These are phyloP conservation scores for Nudaria mundana DNA, from an alignment of 2,888 invertebrate genomes.

Conservation along the genomic window DNA sequence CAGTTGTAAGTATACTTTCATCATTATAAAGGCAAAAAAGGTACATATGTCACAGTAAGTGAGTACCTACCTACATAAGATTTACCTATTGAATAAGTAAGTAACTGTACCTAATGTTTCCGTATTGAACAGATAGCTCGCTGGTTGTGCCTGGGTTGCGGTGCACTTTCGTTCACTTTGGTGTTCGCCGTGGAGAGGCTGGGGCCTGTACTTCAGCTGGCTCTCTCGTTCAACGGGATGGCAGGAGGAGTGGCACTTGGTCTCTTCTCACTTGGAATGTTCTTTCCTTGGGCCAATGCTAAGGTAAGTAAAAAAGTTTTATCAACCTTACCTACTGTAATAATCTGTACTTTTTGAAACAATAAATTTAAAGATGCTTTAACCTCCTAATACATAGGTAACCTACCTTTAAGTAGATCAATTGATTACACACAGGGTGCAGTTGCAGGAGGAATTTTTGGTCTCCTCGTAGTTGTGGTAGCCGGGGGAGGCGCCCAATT, in stretches of 20 bases:
- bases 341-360: too few relatives aligned
- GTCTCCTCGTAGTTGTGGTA: slow-evolving; percentile 81
- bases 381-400: too few relatives aligned
- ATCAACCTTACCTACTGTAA: too few relatives aligned
- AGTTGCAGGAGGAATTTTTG: slow-evolving; percentile 82
- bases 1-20: slow-evolving; percentile 79
- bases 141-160: slow-evolving; percentile 86
- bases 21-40: neutral
- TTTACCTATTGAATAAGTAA: too few relatives aligned
- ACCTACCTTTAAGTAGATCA: too few relatives aligned
- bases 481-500: slow-evolving; percentile 86
- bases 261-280: slow-evolving; percentile 93
- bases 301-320: too few relatives aligned
- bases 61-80: too few relatives aligned
- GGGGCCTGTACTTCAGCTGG: slow-evolving; percentile 94
- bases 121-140: slow-evolving; percentile 74
- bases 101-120: too few relatives aligned
- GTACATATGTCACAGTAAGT: too few relatives aligned
- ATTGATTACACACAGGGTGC: slow-evolving; percentile 83
- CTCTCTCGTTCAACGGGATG: slow-evolving; percentile 93
- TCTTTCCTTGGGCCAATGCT: slow-evolving; percentile 92
- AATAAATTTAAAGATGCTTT: too few relatives aligned
- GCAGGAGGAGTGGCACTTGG: slow-evolving; percentile 94
- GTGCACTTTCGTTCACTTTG: slow-evolving; percentile 87
- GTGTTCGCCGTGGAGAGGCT: slow-evolving; percentile 93